These are phyloP conservation scores for Hesperophylax magnus DNA, from an alignment of 1,140 invertebrate species.

Conservation along the genomic window DNA sequence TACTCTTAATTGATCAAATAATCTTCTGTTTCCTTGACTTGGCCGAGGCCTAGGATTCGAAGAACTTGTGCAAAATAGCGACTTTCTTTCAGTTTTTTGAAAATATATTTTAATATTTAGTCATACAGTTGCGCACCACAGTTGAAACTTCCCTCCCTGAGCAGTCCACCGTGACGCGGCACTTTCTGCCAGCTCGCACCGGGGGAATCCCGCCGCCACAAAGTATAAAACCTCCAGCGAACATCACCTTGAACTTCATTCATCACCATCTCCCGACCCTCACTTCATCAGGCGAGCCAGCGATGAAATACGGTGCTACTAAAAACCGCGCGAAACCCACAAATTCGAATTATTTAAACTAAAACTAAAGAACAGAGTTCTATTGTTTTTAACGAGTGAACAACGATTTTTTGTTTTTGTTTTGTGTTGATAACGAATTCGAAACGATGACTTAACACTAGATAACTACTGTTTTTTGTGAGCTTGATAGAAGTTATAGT, in stretches of 20 bases:
- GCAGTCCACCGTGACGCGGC: constrained; percentile 42
- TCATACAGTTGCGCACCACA: constrained; percentile 35
- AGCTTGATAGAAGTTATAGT: background rate
- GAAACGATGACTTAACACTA: constrained; percentile 4
- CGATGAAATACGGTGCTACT: background rate
- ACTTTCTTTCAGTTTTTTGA: background rate
- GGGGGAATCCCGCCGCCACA: background rate
- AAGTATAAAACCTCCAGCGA: constrained; percentile 51
- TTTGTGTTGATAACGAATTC: background rate
- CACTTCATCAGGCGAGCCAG: background rate
- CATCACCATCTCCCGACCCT: background rate
- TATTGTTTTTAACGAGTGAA: background rate
- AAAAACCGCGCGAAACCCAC: background rate
- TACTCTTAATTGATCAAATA: too few species aligned
- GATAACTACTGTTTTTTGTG: background rate
- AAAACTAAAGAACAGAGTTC: background rate
- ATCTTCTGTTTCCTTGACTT: too few species aligned
- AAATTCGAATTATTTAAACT: background rate
- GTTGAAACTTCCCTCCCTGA: constrained; percentile 4
- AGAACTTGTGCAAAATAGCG: background rate
- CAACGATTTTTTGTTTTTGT: background rate
- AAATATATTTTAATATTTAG: too few species aligned
- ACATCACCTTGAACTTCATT: constrained; percentile 57
- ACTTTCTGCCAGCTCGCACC: constrained; percentile 49
- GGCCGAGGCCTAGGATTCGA: too few species aligned